These are phyloP conservation scores for Elysia crispata DNA, from an alignment of 2,888 invertebrate genomes.

Conservation along the genomic window DNA sequence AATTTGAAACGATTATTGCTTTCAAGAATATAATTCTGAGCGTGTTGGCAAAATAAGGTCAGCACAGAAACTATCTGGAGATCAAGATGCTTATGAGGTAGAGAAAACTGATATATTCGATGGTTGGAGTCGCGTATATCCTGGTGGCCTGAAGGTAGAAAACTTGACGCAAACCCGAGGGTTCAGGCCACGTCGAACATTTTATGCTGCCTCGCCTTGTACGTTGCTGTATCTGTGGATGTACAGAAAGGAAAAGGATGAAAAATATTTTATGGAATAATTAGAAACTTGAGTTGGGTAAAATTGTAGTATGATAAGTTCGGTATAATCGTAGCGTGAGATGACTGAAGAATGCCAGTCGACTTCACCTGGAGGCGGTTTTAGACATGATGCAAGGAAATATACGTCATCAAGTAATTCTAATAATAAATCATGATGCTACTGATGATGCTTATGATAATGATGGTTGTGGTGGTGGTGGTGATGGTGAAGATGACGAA, in stretches of 20 bases:
- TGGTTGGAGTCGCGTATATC: background rate
- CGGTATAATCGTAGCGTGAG: no score
- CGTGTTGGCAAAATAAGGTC: no score
- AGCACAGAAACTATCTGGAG: background rate
- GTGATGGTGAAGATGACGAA: background rate
- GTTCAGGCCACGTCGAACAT: slow-evolving; percentile 40
- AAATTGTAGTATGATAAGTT: background rate
- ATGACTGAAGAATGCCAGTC: no score
- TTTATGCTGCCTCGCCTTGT: slow-evolving; percentile 22
- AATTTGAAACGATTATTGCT: no score
- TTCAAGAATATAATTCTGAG: no score
- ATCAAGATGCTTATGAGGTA: background rate
- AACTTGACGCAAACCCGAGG: no score
- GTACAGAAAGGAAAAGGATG: background rate
- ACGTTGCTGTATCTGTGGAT: slow-evolving; percentile 17
- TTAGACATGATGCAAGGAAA: no score
- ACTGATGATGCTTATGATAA: background rate
- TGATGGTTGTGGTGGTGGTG: background rate
- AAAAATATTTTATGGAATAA: no score
- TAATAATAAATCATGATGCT: no score
- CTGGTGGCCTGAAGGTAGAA: background rate
- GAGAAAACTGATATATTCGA: background rate
- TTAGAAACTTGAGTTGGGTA: no score
- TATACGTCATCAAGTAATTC: no score
- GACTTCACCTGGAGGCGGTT: no score